Evolutionary conservation across 2,888 invertebrate genomes (phyloP), one percentile per base, ranked within the genome.

Genomic region (Amorpha juglandis): DNA sequence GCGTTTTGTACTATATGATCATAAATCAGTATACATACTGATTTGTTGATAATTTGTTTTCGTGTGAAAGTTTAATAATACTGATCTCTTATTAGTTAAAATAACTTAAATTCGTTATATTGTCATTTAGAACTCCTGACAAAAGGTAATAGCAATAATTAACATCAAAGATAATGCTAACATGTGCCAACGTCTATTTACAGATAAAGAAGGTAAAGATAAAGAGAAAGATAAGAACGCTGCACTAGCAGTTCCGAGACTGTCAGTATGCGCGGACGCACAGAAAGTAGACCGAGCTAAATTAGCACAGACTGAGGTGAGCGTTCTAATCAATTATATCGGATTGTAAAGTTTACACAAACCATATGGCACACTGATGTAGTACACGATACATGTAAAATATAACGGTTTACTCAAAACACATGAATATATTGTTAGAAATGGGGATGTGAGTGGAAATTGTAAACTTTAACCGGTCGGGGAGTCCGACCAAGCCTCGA

Each of bases 201-300:
- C 87, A 97, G 97, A 97, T 93, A 96, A 97, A 91, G 96, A 97
- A 78, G 95, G 94, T 67, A 96, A 96, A 88, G 96, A 96, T 76
- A 97, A 97, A 83, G 97, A 97, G 65, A 94, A 95, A 58, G 97
- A 97, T 64, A 97, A 97, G 80, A 95, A 95, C 69, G 95, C 94
- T 69, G 96, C 97, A 73, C 90, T 98, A 71, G 97, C 97, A 42
- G 97, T 98, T 51, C 98, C 98, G 58, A 95, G 98, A 74, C 94
- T 98, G 67, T 98, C 98, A 72, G 98, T 98, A 65, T 98, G 98
- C 89, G 98, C 98, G 6, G 98, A 98, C 84, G 97, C 97, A 71
- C 98, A 98, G 86, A 98, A 98, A 94, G 98, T 98, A 27, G 98
- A 98, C 88, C 95, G 98, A 71, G 96, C 97, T 69, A 98, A 98